Evolutionary conservation across 2,113 vertebrate genomes (phyloP), one percentile per base, ranked within the genome.

Genomic region (Ptilorrhoa leucosticta): DNA sequence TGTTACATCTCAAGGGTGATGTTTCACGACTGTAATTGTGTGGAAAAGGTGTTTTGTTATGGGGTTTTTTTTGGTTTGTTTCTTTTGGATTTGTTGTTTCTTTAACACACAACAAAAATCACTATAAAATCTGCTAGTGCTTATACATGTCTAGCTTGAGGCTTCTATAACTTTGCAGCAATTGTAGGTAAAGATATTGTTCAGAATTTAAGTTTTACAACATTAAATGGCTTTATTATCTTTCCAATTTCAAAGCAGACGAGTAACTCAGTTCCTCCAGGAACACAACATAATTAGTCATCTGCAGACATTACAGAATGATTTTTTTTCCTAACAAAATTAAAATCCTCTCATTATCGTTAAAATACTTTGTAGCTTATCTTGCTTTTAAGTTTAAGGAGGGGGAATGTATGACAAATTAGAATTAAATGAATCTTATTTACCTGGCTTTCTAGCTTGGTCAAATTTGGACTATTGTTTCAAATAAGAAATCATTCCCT

Each of bases 241-340:
- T 91, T 87, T 87, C 51, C 19, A 78, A 11, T 94, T 95, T 93
- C 83, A 90, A 94, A 96, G 71, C 42, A 80, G 69, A 82, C 0
- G 0, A 45, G 39, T 51, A 81, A 90, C 51, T 92, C 22, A 0
- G 35, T 69, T 94, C 42, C 79, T 94, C 13, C 60, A 96, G 87
- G 72, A 95, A 48, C 64, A 61, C 70, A 96, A 80, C 39, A 73
- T 66, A 87, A 87, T 95, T 93, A 89, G 73, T 83, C 70, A 94
- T 65, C 66, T 76, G 35, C 50, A 85, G 73, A 33, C 42, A 54
- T 66, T 78, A 79, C 11, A 42, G 30, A 93, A 69, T 76, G 63
- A 50, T 3, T 2, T 64, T 78, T 75, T 75, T 27, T 3, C 30
- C 35, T n/a, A 87, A 72, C 8, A 89, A 85, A 96, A 72, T 83